These are phyloP conservation scores for Meliscaeva auricollis DNA, from an alignment of 2,888 invertebrate genomes.

Conservation along the genomic window DNA sequence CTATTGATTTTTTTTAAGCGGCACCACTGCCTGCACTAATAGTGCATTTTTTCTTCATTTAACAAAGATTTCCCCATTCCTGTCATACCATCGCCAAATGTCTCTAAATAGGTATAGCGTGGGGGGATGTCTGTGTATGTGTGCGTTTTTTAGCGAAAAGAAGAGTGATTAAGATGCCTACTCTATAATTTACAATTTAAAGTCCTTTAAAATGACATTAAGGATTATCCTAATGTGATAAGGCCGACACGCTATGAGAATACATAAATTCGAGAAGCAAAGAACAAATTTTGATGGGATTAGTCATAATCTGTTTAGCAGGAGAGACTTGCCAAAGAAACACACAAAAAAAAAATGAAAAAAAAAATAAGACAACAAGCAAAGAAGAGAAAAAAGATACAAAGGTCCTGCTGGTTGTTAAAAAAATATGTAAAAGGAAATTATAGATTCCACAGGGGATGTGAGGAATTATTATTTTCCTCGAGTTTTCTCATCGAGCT, in stretches of 20 bases:
- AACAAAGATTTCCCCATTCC: too few species aligned
- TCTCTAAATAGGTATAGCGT: too few species aligned
- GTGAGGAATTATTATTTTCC: constrained; percentile 75
- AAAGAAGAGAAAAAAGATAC: constrained; percentile 35
- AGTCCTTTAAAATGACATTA: constrained; percentile 76
- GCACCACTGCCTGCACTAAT: too few species aligned
- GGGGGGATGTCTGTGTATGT: neutral
- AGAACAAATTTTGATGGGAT: constrained; percentile 73
- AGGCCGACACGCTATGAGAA: constrained; percentile 73
- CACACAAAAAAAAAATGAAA: constrained; percentile 3
- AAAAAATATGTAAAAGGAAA: constrained; percentile 61
- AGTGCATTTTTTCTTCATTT: too few species aligned
- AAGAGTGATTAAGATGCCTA: constrained; percentile 63
- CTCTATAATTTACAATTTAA: constrained; percentile 73
- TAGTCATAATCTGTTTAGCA: constrained; percentile 75
- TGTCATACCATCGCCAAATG: too few species aligned
- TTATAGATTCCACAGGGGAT: constrained; percentile 74
- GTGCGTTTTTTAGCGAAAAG: neutral
- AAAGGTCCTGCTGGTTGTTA: constrained; percentile 69
- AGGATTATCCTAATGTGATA: constrained; percentile 76
- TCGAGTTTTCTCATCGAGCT: constrained; percentile 74
- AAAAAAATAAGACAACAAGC: constrained; percentile 1
- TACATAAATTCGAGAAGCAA: constrained; percentile 60
- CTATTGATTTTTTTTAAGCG: too few species aligned
- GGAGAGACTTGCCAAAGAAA: constrained; percentile 64